A percentile compares a stretch with the other conserved stretches of the same genome.
These are phyloP conservation scores for Cephalopholis sonnerati DNA, from an alignment of 2,113 vertebrate genomes.

Conservation along the genomic window DNA sequence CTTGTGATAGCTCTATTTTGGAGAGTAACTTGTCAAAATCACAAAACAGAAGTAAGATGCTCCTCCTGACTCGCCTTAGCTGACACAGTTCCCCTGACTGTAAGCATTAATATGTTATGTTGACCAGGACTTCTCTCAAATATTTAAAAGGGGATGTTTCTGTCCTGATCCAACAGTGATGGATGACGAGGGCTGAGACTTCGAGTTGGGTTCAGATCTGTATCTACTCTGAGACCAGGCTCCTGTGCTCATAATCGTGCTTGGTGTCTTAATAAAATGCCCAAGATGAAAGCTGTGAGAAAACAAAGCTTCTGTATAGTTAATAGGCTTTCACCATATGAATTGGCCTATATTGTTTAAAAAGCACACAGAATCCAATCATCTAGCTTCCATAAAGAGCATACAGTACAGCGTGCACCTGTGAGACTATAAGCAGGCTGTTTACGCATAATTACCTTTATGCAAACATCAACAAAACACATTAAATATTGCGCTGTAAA, in stretches of 20 bases:
- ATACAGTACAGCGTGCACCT: slow-evolving; percentile 19
- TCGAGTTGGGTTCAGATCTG: slow-evolving; percentile 40
- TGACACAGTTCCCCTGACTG: background rate
- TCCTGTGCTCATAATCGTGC: slow-evolving; percentile 35
- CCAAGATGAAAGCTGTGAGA: slow-evolving; percentile 49
- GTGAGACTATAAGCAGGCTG: slow-evolving; percentile 5
- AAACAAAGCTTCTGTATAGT: slow-evolving; percentile 18
- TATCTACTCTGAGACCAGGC: slow-evolving; percentile 34
- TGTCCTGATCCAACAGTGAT: slow-evolving; percentile 36
- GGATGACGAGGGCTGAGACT: slow-evolving; percentile 23
- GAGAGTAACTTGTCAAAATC: slow-evolving; percentile 9
- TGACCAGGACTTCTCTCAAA: slow-evolving; percentile 25
- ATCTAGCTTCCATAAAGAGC: slow-evolving; percentile 27
- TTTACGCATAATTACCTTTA: slow-evolving; percentile 36
- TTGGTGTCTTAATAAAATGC: slow-evolving; percentile 33
- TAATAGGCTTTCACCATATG: slow-evolving; percentile 46
- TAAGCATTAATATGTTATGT: slow-evolving; percentile 40
- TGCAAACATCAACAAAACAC: slow-evolving; percentile 12
- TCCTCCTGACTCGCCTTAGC: slow-evolving; percentile 9
- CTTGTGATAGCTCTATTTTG: background rate
- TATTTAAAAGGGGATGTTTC: slow-evolving; percentile 24
- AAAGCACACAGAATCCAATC: slow-evolving; percentile 31
- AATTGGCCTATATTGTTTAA: slow-evolving; percentile 38
- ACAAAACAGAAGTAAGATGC: slow-evolving; percentile 6
- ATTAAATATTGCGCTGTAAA: slow-evolving; percentile 25